Base-by-base conservation (phyloP, 2,888 invertebrate species). In the Neoaliturus tenellus region DNA sequence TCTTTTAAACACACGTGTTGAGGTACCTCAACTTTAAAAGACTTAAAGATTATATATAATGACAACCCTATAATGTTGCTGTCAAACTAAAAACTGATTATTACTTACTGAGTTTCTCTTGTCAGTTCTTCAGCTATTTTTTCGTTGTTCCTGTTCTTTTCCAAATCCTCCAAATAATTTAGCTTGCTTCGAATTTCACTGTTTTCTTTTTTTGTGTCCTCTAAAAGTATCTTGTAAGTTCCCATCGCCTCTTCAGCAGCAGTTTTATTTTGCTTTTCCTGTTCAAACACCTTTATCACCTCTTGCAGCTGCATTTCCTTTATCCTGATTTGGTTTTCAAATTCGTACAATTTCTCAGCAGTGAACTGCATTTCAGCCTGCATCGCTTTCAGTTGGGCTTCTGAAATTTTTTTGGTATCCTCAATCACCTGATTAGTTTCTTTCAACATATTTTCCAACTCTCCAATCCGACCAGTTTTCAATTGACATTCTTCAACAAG, bases 281-380 rank as follows among this genome's bases (percentile, higher is more conserved):
- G 31, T 55, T 78, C 78, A 33, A 78, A 55, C 55, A 55, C 78
- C 14, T 55, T 78, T 3, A 78, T 55, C 5, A 55, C 55, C 5
- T 78, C 78, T n/a, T 78, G 78, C 4, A 78, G 33, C 14, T 78
- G 78, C 33, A 35, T 55, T 1, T 78, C 78, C 20, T 78, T 82
- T 8, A 82, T 20, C 51, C 31, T 33, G 1, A 82, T 55, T 55
- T 73, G 73, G 14, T 82, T 73, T 23, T 82, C 73, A 73, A 73
- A 73, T 39, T 82, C 82, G 6, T 39, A 31, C 20, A 82, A 33
- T 39, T 41, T 82, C 39, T 73, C 73, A 14, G 69, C 71, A 25
- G 82, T 73, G n/a, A 39, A 71, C 17, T 55, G 48, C 39, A 82
- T 73, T 55, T 82, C 82, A 31, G 73, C 5, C 41, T 82, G 82